Base-by-base conservation (phyloP, 2,797 vertebrate species). In the Parauchenoglanis ngamensis region DNA sequence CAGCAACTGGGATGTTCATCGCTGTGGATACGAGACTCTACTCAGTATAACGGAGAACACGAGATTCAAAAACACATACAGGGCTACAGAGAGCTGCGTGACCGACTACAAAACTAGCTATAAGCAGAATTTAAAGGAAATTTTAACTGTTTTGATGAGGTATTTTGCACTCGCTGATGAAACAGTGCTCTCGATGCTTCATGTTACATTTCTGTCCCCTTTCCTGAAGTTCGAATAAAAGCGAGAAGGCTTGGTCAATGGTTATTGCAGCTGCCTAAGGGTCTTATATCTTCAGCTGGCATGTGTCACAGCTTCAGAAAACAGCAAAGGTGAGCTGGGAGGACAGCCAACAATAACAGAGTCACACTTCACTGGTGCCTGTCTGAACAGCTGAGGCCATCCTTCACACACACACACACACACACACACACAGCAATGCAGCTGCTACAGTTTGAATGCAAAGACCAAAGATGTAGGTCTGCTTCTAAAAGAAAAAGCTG, bases 361-460 rank as follows among this genome's bases (percentile, higher is more conserved):
- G 88, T 90, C 86, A 89, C 89, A 90, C 90, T 91, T 88, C 85
- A 90, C 85, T 90, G 89, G 89, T 87, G 89, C 86, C 86, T 83
- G 89, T 87, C 86, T 91, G 84, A 90, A 87, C 90, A 91, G 90
- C 90, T 90, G 90, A 91, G 86, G 59, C 87, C 65, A 44, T 89
- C 84, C 81, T 83, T 87, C 87, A 81, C 31, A 7, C 19, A 54
- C 35, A 35, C 35, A 35, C 35, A 35, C 35, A 35, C 35, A 17
- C 46, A 25, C 54, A 6, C 56, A 23, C n/a, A 23, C 17, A 40
- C 31, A 25, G 49, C 83, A 65, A 63, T 19, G 68, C 87, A 83
- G 86, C 83, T 80, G 83, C 78, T 85, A 83, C 82, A 49, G 67
- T 59, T n/a, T 61, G 17, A n/a, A 35, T 17, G 77, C 89, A 23